Base-by-base conservation (phyloP, 2,797 vertebrate species). In the Catamblyrhynchus diadema region DNA sequence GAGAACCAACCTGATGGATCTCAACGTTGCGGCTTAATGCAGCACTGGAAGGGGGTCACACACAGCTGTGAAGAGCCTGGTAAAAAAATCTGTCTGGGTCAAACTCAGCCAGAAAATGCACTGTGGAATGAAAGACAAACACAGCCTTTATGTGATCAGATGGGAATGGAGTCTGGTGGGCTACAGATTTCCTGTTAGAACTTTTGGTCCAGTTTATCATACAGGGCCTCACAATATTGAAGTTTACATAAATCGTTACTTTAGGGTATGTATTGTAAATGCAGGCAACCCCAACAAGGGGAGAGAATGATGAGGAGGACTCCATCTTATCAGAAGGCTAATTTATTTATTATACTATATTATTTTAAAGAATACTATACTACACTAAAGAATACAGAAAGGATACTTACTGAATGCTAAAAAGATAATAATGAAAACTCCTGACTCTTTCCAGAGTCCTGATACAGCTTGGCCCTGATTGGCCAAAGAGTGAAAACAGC, bases 181-280 rank as follows among this genome's bases (percentile, higher is more conserved):
- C 20, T 33, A 9, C 53, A 61, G n/a, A 13, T 65, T 82, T 95
- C 16, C 19, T 33, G 0, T 27, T 32, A 8, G 18, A 78, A 66
- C 9, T 57, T 60, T 42, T 61, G 37, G 8, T 61, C 23, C 16
- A 14, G 23, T 57, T 82, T 25, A 27, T 65, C 30, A 17, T 10
- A 32, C 0, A 1, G 3, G 6, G 21, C 33, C 14, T 57, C 0
- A 1, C 12, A 32, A 32, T 18, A 37, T 6, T 8, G 14, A 82
- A 79, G 8, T 41, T 1, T 78, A 48, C 47, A 66, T 44, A 86
- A 91, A 50, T 12, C 9, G 10, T 62, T 84, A 10, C 19, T 85
- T 14, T 24, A 57, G 57, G 4, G 20, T 64, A 23, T 7, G 3
- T 28, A 8, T 22, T 42, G 19, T 32, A 53, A 53, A 53, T 32